Base-by-base conservation (phyloP, 2,113 vertebrate genomes). In the Rousettus leschenaultii region DNA sequence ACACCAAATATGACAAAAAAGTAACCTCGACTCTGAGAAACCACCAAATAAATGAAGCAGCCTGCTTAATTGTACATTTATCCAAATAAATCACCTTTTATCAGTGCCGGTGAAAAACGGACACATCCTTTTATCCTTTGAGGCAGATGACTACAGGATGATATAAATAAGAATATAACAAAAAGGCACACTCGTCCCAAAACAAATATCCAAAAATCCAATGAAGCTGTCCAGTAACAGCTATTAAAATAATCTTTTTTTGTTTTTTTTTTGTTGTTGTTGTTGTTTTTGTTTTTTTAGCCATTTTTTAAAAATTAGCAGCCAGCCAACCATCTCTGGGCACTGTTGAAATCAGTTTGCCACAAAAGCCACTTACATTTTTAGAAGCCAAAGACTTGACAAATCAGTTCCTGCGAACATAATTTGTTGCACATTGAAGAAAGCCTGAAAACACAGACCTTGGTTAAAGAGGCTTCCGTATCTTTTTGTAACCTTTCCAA, bases 401-500 rank as follows among this genome's bases (percentile, higher is more conserved):
- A 97, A 86, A 98, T 91, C 74, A 90, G 30, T 93, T 75, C 3
- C 74, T 93, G 95, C 89, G 91, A 73, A 95, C 7, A 84, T 95
- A 80, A 63, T 96, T 91, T 97, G 93, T 84, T 89, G 80, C 48
- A 97, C 8, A 18, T 85, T 71, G 66, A 88, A 66, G 75, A 82
- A 97, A 98, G 89, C 57, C 43, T 93, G 57, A 94, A 95, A 95
- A 84, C 86, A 68, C 45, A 89, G 77, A 95, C 68, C 86, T 97
- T 68, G 95, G 94, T 97, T 97, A 95, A 95, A 97, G 74, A 96
- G 95, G 96, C 93, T 96, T 95, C 93, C 45, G 3, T 95, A 96
- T 96, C 91, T 97, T 97, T 94, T 85, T 96, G 93, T 92, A 97
- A 96, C 83, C 66, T 97, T 97, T 97, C 95, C 96, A 97, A 97